Percentiles rank a stretch among this genome's conserved stretches.
These are phyloP conservation scores for Melierax canorus DNA, from an alignment of 2,113 vertebrate genomes.

Conservation along the genomic window DNA sequence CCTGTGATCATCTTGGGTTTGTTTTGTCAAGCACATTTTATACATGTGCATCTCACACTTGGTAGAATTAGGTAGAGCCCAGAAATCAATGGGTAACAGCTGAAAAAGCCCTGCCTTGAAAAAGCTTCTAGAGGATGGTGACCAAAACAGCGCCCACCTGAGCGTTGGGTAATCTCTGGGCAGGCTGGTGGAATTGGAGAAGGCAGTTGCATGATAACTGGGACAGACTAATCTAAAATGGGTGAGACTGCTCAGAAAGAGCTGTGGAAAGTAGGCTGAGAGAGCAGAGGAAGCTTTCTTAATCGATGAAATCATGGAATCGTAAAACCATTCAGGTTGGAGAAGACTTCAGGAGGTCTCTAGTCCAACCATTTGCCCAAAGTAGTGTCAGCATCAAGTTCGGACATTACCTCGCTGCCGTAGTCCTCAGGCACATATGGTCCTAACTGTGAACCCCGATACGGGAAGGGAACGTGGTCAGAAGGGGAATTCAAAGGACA, in stretches of 20 bases:
- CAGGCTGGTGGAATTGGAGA: not conserved
- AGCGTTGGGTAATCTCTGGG: not conserved
- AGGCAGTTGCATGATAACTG: not conserved
- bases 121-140: not conserved
- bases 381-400: not conserved
- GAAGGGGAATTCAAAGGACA: not conserved
- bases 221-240: not conserved
- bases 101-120: not conserved
- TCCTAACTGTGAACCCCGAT: not conserved
- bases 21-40: not conserved
- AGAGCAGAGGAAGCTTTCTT: not conserved
- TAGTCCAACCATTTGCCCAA: not conserved
- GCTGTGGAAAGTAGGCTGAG: not conserved
- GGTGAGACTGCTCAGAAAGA: not conserved
- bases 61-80: not conserved
- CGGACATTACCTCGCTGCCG: not conserved
- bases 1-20: not conserved
- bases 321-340: not conserved
- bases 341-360: not conserved
- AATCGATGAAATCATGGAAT: not conserved
- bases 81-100: not conserved
- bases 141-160: not conserved
- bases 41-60: accelerated
- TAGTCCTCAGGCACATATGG: not conserved
- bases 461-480: accelerated